These are phyloP conservation scores for Rhinopomastus cyanomelas DNA, from an alignment of 2,113 vertebrate genomes.

Conservation along the genomic window DNA sequence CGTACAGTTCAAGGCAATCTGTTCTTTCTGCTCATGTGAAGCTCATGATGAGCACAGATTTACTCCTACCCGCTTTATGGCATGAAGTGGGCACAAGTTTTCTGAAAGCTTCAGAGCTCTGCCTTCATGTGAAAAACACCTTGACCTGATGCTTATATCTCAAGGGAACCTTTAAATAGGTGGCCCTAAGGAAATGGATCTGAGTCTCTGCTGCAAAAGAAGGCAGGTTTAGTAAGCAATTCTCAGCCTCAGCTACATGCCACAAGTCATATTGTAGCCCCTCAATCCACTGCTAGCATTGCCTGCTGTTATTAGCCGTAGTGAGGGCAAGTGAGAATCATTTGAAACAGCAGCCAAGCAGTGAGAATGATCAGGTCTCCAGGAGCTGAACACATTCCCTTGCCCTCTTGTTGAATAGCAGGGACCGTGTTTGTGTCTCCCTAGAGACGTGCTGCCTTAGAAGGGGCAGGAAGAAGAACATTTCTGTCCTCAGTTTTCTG, in stretches of 20 bases:
- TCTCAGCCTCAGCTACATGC: neutral
- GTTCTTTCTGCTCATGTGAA: neutral
- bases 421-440: neutral
- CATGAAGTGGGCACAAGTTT: neutral
- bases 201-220: neutral
- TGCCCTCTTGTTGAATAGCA: neutral
- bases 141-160: neutral
- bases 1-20: neutral
- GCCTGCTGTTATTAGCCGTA: neutral
- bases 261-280: neutral
- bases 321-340: accelerated
- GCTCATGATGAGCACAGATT: accelerated
- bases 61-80: neutral
- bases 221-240: neutral
- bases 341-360: neutral
- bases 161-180: neutral
- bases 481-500: neutral
- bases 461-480: neutral
- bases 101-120: neutral
- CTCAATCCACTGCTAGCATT: neutral
- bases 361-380: neutral
- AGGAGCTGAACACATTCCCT: neutral
- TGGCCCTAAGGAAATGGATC: neutral
- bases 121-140: neutral
- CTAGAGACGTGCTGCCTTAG: neutral